phyloP scores from a whole-genome alignment of 1,140 invertebrate genomes.

The Brachionus sp. region DNA sequence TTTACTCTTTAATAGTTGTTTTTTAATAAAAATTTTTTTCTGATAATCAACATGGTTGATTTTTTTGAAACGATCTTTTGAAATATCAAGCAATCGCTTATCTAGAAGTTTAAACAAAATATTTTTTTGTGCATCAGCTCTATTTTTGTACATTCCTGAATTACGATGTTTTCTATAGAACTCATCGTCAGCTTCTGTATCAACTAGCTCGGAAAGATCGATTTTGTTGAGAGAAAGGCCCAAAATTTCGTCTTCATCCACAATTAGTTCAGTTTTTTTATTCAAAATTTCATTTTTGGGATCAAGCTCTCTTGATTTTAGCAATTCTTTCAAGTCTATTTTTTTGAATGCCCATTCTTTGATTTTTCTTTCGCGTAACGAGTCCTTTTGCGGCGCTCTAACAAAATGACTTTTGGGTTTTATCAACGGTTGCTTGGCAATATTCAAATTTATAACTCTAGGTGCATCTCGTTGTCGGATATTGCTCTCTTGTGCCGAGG shows the following conservation, averaged over 20 bases:
- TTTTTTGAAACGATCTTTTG: slow-evolving; percentile 9
- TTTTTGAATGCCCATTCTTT: slow-evolving; percentile 37
- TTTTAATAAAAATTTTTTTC: slow-evolving; percentile 30
- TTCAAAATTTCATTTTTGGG: neutral
- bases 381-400: neutral
- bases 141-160: slow-evolving; percentile 42
- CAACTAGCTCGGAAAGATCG: neutral
- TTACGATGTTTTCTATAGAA: slow-evolving; percentile 22
- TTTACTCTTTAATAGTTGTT: slow-evolving; percentile 12
- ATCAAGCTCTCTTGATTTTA: neutral
- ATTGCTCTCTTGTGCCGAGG: slow-evolving; percentile 6
- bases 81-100: neutral
- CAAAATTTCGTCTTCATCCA: neutral
- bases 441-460: neutral
- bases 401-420: neutral
- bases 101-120: neutral
- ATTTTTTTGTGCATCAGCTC: slow-evolving; percentile 33
- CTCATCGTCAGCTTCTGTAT: slow-evolving; percentile 3
- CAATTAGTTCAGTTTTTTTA: neutral
- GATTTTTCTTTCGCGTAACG: neutral
- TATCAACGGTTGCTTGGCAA: neutral
- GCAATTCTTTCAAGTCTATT: neutral
- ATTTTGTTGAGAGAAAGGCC: neutral
- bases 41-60: slow-evolving; percentile 15
- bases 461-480: neutral